A percentile compares a stretch with the other conserved stretches of the same genome.
These are phyloP conservation scores for Bombycilla garrulus DNA, from an alignment of 2,113 vertebrate genomes.

Conservation along the genomic window DNA sequence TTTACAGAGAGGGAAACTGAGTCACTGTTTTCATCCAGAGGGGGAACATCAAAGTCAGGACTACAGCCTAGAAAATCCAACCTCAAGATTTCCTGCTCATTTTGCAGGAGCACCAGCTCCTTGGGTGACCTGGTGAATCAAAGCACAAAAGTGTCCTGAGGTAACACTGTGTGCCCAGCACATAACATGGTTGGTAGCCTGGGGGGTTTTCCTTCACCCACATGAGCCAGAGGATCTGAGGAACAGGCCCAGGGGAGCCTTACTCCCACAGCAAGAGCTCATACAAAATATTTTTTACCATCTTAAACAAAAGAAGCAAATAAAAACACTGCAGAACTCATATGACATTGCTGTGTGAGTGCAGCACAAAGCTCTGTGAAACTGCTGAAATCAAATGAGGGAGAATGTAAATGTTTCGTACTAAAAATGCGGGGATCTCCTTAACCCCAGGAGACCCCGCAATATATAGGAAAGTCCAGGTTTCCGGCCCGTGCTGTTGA, in stretches of 20 bases:
- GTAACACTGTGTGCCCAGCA: not conserved
- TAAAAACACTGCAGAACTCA: not conserved
- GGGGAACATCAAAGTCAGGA: not conserved
- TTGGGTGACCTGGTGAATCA: not conserved
- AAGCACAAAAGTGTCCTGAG: not conserved
- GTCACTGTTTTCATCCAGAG: not conserved
- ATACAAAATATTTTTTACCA: not conserved
- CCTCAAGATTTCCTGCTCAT: not conserved
- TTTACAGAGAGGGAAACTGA: not conserved
- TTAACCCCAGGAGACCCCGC: too few relatives aligned
- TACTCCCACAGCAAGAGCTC: not conserved
- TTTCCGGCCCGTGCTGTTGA: too few relatives aligned
- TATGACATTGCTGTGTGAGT: not conserved
- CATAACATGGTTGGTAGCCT: not conserved
- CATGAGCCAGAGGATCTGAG: not conserved
- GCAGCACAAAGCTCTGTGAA: not conserved
- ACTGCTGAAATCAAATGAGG: not conserved
- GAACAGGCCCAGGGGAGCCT: fast-evolving
- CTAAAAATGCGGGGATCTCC: too few relatives aligned
- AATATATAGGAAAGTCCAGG: too few relatives aligned
- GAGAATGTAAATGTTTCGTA: not conserved
- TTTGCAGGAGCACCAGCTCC: not conserved
- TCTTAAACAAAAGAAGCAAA: not conserved
- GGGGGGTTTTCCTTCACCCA: not conserved
- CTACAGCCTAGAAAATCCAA: not conserved